Conservation (phyloP, 2,113 vertebrate genomes). For the Dascyllus trimaculatus region DNA sequence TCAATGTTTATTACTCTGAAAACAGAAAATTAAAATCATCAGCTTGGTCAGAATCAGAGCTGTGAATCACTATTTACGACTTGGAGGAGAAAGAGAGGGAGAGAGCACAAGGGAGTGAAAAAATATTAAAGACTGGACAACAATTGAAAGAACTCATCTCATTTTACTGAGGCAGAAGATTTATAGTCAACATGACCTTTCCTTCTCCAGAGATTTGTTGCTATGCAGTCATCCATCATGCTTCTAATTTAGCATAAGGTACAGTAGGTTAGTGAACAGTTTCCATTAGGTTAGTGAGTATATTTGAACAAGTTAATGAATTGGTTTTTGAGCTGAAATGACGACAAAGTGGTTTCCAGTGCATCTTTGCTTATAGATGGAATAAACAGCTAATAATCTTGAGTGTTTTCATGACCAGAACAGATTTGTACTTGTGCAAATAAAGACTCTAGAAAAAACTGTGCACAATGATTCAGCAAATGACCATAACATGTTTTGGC, state of each 20-base stretch:
- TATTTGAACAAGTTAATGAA: constrained; percentile 22
- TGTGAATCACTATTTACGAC: constrained; percentile 82
- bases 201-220: constrained; percentile 78
- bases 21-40: constrained; percentile 97
- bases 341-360: not conserved
- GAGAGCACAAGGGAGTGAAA: constrained; percentile 10
- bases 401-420: not conserved
- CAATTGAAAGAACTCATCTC: constrained; percentile 79
- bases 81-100: constrained; percentile 38
- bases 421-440: no score
- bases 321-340: constrained; percentile 22
- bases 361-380: not conserved
- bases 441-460: no score
- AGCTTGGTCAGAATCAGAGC: constrained; percentile 87
- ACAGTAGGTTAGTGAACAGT: constrained; percentile 44
- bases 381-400: not conserved
- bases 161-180: constrained; percentile 80
- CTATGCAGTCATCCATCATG: constrained; percentile 76
- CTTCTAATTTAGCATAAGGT: constrained; percentile 60
- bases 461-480: no score
- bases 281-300: constrained; percentile 21
- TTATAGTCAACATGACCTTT: constrained; percentile 84
- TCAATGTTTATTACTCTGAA: constrained; percentile 99
- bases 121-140: constrained; percentile 78
- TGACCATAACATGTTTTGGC: no score